Conservation (phyloP, 2,797 vertebrate species). For the Eidolon dupreanum region DNA sequence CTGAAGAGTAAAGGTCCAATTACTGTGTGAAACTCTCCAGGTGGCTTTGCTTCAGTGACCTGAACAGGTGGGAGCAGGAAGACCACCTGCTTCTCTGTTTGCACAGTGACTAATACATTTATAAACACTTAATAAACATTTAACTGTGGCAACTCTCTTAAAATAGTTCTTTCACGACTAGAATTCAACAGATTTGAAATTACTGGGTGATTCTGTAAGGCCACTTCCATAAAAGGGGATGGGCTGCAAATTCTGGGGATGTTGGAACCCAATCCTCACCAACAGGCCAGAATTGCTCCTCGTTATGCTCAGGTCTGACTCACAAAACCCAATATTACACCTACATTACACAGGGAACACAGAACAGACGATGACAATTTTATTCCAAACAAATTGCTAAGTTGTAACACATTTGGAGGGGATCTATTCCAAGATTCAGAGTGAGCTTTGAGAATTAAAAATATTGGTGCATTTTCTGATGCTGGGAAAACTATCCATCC, state of each 20-base stretch:
- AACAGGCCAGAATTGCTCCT: neutral
- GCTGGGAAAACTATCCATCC: neutral
- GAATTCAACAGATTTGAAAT: slow-evolving; percentile 49
- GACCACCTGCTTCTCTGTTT: slow-evolving; percentile 75
- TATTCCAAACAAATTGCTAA: neutral
- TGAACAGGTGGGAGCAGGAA: slow-evolving; percentile 63
- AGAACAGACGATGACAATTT: neutral
- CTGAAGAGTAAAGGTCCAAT: slow-evolving; percentile 46
- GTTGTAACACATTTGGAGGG: neutral
- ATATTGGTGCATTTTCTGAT: neutral
- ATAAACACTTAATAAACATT: slow-evolving; percentile 77
- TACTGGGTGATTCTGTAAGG: slow-evolving; percentile 6
- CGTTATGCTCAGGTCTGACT: neutral
- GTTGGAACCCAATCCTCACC: neutral
- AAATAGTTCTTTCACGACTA: slow-evolving; percentile 67
- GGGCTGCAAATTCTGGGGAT: neutral
- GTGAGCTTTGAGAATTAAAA: slow-evolving; percentile 25
- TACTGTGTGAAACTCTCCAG: slow-evolving; percentile 66
- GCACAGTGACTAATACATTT: slow-evolving; percentile 73
- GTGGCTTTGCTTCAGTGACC: slow-evolving; percentile 64
- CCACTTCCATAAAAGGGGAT: slow-evolving; percentile 27
- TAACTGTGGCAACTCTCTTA: slow-evolving; percentile 54
- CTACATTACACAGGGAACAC: neutral
- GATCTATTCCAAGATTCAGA: slow-evolving; percentile 23
- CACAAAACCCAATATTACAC: neutral